Evolutionary conservation across 2,888 invertebrate genomes (phyloP), one percentile per base, ranked within the genome.

Genomic region (Maniola hyperantus): DNA sequence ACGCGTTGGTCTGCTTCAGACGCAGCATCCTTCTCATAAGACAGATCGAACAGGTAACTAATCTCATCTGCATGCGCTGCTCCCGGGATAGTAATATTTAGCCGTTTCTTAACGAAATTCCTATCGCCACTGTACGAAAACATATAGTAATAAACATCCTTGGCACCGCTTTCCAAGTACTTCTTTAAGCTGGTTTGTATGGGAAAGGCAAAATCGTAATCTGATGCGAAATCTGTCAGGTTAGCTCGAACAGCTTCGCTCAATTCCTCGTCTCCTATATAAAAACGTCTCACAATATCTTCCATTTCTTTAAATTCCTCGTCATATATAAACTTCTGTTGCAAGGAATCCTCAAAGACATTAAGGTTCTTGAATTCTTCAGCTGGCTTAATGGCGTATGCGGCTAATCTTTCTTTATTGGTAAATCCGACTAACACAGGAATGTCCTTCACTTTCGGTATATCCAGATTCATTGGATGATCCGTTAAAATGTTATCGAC

Each of bases 31-130:
- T 74, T 62, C 11, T 75, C 63, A 6, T 66, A 65, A 7, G 66
- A 53, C 42, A 76, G 59, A 13, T 83, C 76, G 61, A 86, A 89
- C 18, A 88, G 71, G 68, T 84, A 88, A 44, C 76, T 73, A 2
- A 88, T 72, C 63, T 87, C 88, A 6, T 81, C 79, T 2, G 79
- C 79, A 71, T 88, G 88, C 0, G 76, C 77, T 10, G 85, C 85
- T 0, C 82, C 85, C 74, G 55, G 63, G 75, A 6, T 79, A 72
- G 65, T 79, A 79, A 44, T 26, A 5, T n/a, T 36, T 0, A 55
- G 10, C 0, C 51, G 42, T 0, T 57, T 46, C 65, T 75, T 77
- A 0, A 58, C 62, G 20, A 66, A 69, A 67, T 77, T 83, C 64
- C 75, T 72, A n/a, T 64, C 76, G 15, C 85, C 82, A 34, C 57